Evolutionary conservation across 1,140 invertebrate species (phyloP).

Genomic region (Drosophila biarmipes): DNA sequence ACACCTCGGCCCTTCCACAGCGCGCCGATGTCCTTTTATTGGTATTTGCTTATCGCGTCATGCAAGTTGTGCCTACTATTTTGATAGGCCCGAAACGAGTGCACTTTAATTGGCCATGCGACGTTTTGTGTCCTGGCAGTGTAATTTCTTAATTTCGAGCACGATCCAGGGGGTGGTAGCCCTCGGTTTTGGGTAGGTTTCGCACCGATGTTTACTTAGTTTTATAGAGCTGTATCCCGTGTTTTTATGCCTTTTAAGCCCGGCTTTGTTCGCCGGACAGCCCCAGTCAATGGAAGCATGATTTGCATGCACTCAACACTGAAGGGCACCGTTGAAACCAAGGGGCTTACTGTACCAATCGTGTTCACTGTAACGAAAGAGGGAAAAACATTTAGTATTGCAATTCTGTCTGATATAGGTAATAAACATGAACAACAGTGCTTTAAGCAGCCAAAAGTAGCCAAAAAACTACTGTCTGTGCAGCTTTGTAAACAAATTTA

Average conservation of each 20-base stretch:
- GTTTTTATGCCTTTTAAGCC: background rate
- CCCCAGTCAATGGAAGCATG: background rate
- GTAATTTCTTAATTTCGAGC: slow-evolving; percentile 52
- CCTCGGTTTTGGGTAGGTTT: slow-evolving; percentile 10
- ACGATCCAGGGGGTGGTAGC: slow-evolving; percentile 12
- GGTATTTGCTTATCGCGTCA: slow-evolving; percentile 57
- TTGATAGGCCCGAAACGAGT: slow-evolving; percentile 33
- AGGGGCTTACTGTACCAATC: no score
- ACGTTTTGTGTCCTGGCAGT: slow-evolving; percentile 26
- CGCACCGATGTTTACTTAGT: slow-evolving; percentile 15
- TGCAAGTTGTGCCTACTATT: slow-evolving; percentile 57
- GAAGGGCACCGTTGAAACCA: background rate
- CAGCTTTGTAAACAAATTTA: no score
- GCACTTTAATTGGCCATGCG: slow-evolving; percentile 53
- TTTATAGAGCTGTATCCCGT: slow-evolving; percentile 5
- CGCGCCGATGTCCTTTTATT: slow-evolving; percentile 41
- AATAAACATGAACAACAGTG: no score
- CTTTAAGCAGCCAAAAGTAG: background rate
- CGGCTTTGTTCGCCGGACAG: background rate
- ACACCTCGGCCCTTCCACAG: background rate
- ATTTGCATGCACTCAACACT: background rate
- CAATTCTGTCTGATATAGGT: no score
- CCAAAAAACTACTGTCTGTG: no score
- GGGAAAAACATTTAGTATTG: no score
- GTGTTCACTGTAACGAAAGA: background rate